Evolutionary conservation across 2,888 invertebrate genomes (phyloP).

Genomic region (Hylaea fasciaria): DNA sequence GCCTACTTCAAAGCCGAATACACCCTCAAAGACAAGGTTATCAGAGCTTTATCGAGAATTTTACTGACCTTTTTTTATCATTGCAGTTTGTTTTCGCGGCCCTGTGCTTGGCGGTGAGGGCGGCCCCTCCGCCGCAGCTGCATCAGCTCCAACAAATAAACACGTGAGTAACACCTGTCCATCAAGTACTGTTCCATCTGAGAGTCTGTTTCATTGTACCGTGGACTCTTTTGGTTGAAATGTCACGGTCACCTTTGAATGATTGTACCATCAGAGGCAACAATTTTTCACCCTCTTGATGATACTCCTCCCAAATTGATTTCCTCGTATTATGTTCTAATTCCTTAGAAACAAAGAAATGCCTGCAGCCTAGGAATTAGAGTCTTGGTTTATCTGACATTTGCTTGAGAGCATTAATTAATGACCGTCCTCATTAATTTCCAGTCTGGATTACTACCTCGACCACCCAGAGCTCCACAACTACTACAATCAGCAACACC

Average conservation of each 20-base stretch:
- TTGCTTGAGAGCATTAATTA: not conserved
- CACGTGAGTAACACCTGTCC: constrained; percentile 65
- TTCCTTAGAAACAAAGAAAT: too few species aligned
- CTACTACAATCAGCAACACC: constrained; percentile 63
- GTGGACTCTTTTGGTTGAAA: not conserved
- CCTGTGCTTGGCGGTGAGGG: constrained; percentile 52
- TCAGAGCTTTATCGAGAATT: not conserved
- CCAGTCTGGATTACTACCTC: constrained; percentile 70
- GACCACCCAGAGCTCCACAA: constrained; percentile 61
- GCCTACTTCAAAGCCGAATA: too few species aligned
- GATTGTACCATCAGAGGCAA: not conserved
- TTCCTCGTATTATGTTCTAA: not conserved
- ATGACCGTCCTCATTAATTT: constrained; percentile 36
- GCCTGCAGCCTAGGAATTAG: too few species aligned
- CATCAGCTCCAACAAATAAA: constrained; percentile 60
- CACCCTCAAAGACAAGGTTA: too few species aligned
- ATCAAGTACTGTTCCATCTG: too few species aligned
- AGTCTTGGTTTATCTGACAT: too few species aligned
- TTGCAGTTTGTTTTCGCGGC: constrained; percentile 57
- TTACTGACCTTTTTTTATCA: not conserved
- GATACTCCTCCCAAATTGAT: too few species aligned
- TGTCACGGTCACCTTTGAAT: too few species aligned
- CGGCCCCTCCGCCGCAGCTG: constrained; percentile 60
- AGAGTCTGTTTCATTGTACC: not conserved
- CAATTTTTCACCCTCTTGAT: not conserved